Evolutionary conservation across 2,113 vertebrate genomes (phyloP), one percentile per base, ranked within the genome.

Genomic region (Actenoides hombroni): DNA sequence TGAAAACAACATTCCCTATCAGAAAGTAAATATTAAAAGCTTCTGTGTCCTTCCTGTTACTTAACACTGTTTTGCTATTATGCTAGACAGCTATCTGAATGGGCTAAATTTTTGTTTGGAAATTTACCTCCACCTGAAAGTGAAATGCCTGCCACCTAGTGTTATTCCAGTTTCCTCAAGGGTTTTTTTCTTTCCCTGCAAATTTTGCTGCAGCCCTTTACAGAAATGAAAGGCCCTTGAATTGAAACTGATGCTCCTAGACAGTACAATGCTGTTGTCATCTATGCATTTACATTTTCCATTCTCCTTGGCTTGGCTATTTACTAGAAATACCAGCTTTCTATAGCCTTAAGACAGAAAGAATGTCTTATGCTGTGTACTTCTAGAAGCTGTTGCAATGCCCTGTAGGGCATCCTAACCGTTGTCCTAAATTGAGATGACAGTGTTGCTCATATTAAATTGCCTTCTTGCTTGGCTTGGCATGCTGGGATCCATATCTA

Each of bases 351-450:
- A 94, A 97, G 98, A 96, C 92, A 97, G 85, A 81, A 89, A 92
- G 93, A 96, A 90, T 93, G 88, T 97, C 97, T 97, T 96, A 74
- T 35, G 92, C 73, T 64, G 46, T 96, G 93, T 94, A 59, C 97
- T 98, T 98, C 94, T 63, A 93, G 96, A 98, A 97, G 97, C 97
- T 97, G 97, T 91, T 93, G 91, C 92, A 59, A 37, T 95, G 97
- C 96, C 98, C 98, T 95, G 94, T 90, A 97, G 98, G 98, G 97
- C 98, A 97, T 98, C 96, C 97, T 98, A 93, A 96, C 98, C 98
- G 97, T 96, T 98, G 98, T 96, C 98, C 98, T 98, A 98, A 98
- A 98, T 98, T 98, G 98, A 98, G 98, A 98, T 98, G 98, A 98
- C 98, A 98, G 98, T 98, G 97, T 97, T 98, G 97, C 97, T 98